Evolutionary conservation across 1,140 invertebrate species (phyloP), one percentile per base, ranked within the genome.

Genomic region (Agrypnia vestita): DNA sequence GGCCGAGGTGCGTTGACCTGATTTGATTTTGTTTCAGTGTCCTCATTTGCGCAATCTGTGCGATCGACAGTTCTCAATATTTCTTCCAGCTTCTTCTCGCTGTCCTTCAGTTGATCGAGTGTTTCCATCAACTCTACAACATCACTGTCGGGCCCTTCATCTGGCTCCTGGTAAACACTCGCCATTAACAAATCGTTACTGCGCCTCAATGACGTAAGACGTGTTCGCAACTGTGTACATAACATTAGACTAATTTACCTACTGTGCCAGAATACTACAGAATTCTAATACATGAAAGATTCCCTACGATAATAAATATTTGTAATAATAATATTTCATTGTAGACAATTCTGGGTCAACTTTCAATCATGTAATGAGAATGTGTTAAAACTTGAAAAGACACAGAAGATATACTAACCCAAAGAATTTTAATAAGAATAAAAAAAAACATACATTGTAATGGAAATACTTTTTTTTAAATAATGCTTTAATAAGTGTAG

Each of bases 81-180:
- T 75, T 74, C 81, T 84, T 87, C 85, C 59, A 90, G 82, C 83
- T 89, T 89, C 13, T 59, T 85, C 85, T 90, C 88, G 81, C 88
- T 90, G 81, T 90, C 89, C 84, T 87, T 89, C 73, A 90, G 85
- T 78, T 89, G 86, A 86, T 86, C 85, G 67, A 90, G 85, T 85
- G 88, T 90, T 84, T 86, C 84, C 64, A 88, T 84, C 51, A 90
- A 82, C 84, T 89, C 89, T 17, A 59, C 59, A 3, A 83, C 21
- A 67, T 81, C 79, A 43, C 59, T 80, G 61, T 79, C 56, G 0
- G 9, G 3, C 4, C 79, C 79, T 62, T 81, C 25, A 11, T 77
- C 69, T 7, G 51, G 56, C 35, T 73, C 69, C 79, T 83, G 76
- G 51, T 74, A 83, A 80, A 80, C 75, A 80, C 55, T 76, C 49